phyloP scores from a whole-genome alignment of 1,140 invertebrate genomes.

The Drosophila bocki region DNA sequence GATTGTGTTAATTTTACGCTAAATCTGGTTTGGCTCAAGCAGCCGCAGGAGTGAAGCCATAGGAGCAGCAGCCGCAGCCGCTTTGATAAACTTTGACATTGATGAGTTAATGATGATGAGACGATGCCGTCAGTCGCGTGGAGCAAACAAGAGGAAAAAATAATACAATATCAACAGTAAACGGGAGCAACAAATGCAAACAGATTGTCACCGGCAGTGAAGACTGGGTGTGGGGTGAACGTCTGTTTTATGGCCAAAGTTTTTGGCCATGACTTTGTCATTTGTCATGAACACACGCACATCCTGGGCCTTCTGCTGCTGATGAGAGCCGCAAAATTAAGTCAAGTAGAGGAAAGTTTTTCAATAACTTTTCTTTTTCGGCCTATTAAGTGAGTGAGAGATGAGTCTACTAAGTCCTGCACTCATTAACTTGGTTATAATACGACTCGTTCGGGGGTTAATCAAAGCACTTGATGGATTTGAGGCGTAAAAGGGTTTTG shows the following conservation, averaged over 20 bases:
- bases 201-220: conserved; percentile 55
- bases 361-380: conserved; percentile 54
- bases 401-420: conserved; percentile 16
- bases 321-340: conserved; percentile 58
- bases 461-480: conserved; percentile 17
- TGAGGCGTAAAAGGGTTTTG: conserved; percentile 13
- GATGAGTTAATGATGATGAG: conserved; percentile 82
- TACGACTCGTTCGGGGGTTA: conserved; percentile 1
- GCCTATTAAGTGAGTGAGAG: conserved; percentile 44
- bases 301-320: not conserved
- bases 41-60: conserved; percentile 13
- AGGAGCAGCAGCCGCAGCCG: conserved; percentile 36
- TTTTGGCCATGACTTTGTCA: conserved; percentile 61
- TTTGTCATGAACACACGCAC: conserved; percentile 58
- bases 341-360: conserved; percentile 52
- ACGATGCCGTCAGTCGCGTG: conserved; percentile 23
- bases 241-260: conserved; percentile 66
- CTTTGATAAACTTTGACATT: conserved; percentile 83
- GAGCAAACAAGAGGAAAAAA: conserved; percentile 28
- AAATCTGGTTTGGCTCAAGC: conserved; percentile 71
- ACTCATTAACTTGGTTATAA: conserved; percentile 26
- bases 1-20: conserved; percentile 82
- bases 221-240: not conserved
- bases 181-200: conserved; percentile 30
- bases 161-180: conserved; percentile 23